Evolutionary conservation across 2,888 invertebrate species (phyloP).

Genomic region (Noctua janthe): DNA sequence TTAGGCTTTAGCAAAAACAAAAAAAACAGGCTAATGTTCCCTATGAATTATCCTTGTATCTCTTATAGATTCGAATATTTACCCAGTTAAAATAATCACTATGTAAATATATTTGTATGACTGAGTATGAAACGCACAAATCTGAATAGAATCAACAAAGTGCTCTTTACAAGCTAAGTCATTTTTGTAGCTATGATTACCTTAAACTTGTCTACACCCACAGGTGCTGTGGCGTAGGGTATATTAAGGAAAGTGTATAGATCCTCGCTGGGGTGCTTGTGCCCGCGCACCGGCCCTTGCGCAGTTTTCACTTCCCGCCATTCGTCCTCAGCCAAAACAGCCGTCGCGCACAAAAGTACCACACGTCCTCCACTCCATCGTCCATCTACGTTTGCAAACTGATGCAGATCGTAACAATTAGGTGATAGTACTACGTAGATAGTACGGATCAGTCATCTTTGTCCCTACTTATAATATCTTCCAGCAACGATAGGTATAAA

Average conservation of each 20-base stretch:
- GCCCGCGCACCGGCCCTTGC: constrained; percentile 3
- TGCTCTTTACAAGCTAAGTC: not conserved
- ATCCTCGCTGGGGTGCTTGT: not conserved
- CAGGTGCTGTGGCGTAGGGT: constrained; percentile 1
- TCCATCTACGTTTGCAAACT: not conserved
- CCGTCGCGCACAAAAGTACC: not conserved
- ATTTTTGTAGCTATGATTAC: not conserved
- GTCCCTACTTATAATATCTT: too few species aligned
- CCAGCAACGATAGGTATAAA: too few species aligned
- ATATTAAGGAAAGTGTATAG: not conserved
- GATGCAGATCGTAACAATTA: not conserved
- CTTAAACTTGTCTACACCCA: not conserved
- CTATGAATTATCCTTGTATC: too few species aligned
- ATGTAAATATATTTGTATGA: too few species aligned
- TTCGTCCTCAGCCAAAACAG: not conserved
- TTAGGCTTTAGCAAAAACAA: not conserved
- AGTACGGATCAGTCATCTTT: too few species aligned
- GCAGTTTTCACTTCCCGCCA: constrained; percentile 5
- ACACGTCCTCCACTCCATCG: not conserved
- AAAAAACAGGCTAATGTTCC: too few species aligned
- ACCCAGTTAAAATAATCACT: too few species aligned
- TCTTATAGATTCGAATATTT: too few species aligned
- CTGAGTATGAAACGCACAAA: not conserved
- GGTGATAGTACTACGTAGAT: not conserved
- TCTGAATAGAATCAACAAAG: not conserved